phyloP scores from a whole-genome alignment of 2,888 invertebrate species.

The Yponomeuta plumbellus region DNA sequence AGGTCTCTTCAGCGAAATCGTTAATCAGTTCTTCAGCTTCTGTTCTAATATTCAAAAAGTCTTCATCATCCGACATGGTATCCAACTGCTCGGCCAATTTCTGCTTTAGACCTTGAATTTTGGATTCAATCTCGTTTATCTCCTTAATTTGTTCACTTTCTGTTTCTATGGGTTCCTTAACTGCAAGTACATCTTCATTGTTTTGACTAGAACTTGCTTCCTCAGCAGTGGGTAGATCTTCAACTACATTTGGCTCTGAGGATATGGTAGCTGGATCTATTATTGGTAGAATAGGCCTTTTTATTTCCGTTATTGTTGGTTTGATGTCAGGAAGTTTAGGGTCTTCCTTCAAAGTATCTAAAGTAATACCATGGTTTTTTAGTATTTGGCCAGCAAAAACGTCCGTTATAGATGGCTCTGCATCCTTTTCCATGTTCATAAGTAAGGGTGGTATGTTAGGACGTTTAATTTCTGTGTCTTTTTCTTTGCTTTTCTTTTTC shows the following conservation, averaged over 20 bases:
- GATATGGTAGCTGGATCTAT: slow-evolving; percentile 62
- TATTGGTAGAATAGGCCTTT: slow-evolving; percentile 58
- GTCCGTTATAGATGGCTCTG: slow-evolving; percentile 77
- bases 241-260: slow-evolving; percentile 11
- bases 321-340: slow-evolving; percentile 41
- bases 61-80: slow-evolving; percentile 79
- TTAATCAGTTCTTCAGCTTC: slow-evolving; percentile 77
- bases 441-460: slow-evolving; percentile 66
- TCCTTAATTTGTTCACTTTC: slow-evolving; percentile 50
- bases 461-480: slow-evolving; percentile 58
- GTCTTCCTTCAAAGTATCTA: slow-evolving; percentile 45
- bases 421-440: slow-evolving; percentile 67
- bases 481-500: slow-evolving; percentile 39
- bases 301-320: slow-evolving; percentile 38
- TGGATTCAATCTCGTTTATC: slow-evolving; percentile 76
- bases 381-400: slow-evolving; percentile 79
- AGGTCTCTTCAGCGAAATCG: slow-evolving; percentile 69
- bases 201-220: slow-evolving; percentile 18
- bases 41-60: slow-evolving; percentile 79
- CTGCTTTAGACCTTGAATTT: slow-evolving; percentile 72
- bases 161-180: slow-evolving; percentile 12
- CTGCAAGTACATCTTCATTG: slow-evolving; percentile 31
- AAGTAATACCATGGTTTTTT: slow-evolving; percentile 62
- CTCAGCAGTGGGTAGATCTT: slow-evolving; percentile 1
- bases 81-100: slow-evolving; percentile 66